Evolutionary conservation across 2,113 vertebrate species (phyloP).

Genomic region (Melanocharis versteri): DNA sequence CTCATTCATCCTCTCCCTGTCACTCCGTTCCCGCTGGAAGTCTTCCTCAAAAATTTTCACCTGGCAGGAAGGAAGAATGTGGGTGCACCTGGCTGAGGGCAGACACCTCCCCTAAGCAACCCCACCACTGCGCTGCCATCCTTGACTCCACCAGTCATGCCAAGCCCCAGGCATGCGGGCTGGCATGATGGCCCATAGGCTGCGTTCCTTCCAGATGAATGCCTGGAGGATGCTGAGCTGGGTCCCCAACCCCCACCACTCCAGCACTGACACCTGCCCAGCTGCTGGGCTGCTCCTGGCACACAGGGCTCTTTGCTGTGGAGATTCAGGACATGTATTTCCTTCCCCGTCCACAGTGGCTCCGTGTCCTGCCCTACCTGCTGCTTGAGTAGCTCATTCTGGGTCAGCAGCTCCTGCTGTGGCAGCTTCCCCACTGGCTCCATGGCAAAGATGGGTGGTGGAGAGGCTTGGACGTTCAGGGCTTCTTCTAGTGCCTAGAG

Average conservation of each 20-base stretch:
- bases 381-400: conserved; percentile 87
- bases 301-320: neutral
- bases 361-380: conserved; percentile 64
- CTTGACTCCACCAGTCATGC: neutral
- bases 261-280: neutral
- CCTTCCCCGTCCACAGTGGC: neutral
- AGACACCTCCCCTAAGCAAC: neutral
- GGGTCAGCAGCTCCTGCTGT: conserved; percentile 89
- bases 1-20: conserved; percentile 96
- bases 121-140: fast-evolving
- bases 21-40: conserved; percentile 92
- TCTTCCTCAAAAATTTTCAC: conserved; percentile 99
- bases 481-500: conserved; percentile 90
- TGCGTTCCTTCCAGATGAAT: neutral
- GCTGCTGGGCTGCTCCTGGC: neutral
- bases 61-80: conserved; percentile 57
- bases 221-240: neutral
- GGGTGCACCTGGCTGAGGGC: neutral
- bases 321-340: neutral
- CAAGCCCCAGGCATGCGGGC: neutral
- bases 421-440: conserved; percentile 75
- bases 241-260: fast-evolving
- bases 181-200: fast-evolving
- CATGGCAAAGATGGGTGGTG: conserved; percentile 74
- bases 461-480: conserved; percentile 83